Base-by-base conservation (phyloP, 2,113 vertebrate genomes). In the Pachycephala philippinensis region DNA sequence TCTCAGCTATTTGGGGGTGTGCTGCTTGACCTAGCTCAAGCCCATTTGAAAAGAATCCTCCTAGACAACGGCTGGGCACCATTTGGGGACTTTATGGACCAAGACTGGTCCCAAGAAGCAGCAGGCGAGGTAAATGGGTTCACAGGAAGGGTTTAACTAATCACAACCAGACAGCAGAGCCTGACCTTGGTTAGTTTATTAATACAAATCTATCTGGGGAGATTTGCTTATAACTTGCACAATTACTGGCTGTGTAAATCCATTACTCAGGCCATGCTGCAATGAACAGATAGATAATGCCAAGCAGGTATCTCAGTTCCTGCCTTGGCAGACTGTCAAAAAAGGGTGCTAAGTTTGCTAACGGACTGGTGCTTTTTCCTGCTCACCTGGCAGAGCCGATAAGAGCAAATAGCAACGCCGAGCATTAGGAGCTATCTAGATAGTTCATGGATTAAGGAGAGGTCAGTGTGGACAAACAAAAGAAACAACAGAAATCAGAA, bases 71-170 rank as follows among this genome's bases (percentile, higher is more conserved):
- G 26, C 14, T 2, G 1, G 10, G 24, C 44, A 59, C 49, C 22
- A 19, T 50, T 15, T 12, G 1, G 20, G 33, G 19, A 3, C 9
- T 84, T 77, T 14, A 56, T 5, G 27, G 35, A 54, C 11, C 6
- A 54, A 45, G 30, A 40, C 39, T 50, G 35, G 14, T 66, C 47
- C 21, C 39, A 70, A 50, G 5, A 68, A 65, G 44, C 21, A 84
- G 39, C 17, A 47, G 15, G 40, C 0, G 3, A 71, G 21, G 22
- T 33, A 75, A 66, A 9, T 0, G 1, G 39, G 28, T 42, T 63
- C 7, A 8, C 26, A 75, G 45, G 23, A 78, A 33, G n/a, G 30
- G 16, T 42, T 78, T 50, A 74, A 26, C 12, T 56, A 2, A 7
- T 44, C 45, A 13, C 18, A 59, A 56, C 2, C 39, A 50, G 37